phyloP scores from a whole-genome alignment of 2,888 invertebrate genomes.

The Oscheius sp. region DNA sequence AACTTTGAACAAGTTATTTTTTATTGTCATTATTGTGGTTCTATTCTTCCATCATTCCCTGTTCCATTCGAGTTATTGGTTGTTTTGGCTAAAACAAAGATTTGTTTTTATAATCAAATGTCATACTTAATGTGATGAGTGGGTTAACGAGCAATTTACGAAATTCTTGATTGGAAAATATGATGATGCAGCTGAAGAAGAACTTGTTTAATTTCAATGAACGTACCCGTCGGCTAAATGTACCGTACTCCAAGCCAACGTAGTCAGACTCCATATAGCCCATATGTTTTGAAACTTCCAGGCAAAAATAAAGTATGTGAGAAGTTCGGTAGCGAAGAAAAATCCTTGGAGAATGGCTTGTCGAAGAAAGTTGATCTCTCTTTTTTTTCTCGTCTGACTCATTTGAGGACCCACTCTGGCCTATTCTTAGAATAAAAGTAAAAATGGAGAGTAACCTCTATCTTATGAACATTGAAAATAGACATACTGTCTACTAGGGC shows the following conservation, averaged over 20 bases:
- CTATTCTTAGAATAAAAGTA: too few species aligned
- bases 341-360: background rate
- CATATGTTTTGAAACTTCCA: background rate
- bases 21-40: too few species aligned
- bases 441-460: background rate
- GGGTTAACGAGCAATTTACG: too few species aligned
- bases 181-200: slow-evolving; percentile 25
- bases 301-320: background rate
- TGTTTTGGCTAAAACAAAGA: too few species aligned
- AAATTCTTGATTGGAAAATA: slow-evolving; percentile 24
- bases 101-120: too few species aligned
- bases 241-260: background rate
- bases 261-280: background rate
- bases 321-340: background rate
- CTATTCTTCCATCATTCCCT: too few species aligned
- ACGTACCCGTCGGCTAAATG: background rate
- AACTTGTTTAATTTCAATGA: too few species aligned
- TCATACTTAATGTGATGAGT: too few species aligned
- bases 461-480: background rate
- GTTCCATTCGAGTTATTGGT: too few species aligned
- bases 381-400: background rate
- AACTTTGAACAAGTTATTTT: too few species aligned
- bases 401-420: background rate
- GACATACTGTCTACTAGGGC: background rate
- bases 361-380: background rate